Percentiles rank a stretch among this genome's conserved stretches.
Conservation (phyloP, 2,113 vertebrate genomes). For the Silurus meridionalis region DNA sequence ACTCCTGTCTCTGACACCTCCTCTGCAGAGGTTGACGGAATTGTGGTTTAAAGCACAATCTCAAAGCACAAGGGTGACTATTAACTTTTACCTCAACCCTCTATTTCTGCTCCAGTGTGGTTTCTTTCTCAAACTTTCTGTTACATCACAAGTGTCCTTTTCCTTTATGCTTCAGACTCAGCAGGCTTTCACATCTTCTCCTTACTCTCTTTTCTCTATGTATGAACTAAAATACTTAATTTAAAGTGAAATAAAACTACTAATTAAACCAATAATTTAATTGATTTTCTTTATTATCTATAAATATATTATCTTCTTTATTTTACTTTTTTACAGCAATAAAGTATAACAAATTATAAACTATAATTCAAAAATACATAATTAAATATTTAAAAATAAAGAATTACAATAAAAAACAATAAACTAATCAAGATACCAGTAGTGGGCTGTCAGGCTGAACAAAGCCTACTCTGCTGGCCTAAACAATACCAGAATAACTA, state of each 20-base stretch:
- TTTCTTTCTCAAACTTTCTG: not conserved
- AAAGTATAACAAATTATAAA: too few species aligned
- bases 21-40: constrained; percentile 26
- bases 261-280: not conserved
- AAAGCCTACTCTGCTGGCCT: too few species aligned
- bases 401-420: not conserved
- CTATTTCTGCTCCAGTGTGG: not conserved
- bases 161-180: not conserved
- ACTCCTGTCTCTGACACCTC: constrained; percentile 58
- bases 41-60: constrained; percentile 6
- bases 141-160: not conserved
- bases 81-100: constrained; percentile 38
- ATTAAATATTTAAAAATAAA: not conserved
- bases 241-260: not conserved
- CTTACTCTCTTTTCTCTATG: not conserved
- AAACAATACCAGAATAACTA: too few species aligned
- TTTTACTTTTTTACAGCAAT: not conserved
- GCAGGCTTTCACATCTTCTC: not conserved
- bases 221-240: not conserved
- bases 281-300: not conserved
- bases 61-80: constrained; percentile 13
- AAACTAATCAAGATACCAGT: not conserved
- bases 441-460: too few species aligned
- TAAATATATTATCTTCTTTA: too few species aligned
- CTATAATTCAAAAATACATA: not conserved